Evolutionary conservation across 2,113 vertebrate species (phyloP).

Genomic region (Choloepus hoffmanni): DNA sequence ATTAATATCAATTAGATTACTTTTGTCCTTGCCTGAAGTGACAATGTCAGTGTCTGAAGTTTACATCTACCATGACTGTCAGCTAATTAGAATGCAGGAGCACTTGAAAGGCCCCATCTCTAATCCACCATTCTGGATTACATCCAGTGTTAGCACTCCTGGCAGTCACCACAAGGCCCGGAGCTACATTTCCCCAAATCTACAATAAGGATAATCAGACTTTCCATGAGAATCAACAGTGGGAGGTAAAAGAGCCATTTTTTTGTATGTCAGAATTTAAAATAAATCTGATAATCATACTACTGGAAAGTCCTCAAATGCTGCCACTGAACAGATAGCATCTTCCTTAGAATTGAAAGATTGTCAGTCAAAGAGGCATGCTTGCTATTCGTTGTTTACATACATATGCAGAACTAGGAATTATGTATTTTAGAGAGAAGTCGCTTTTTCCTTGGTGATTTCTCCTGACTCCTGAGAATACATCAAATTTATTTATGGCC

Average conservation of each 20-base stretch:
- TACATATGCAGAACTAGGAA: not conserved
- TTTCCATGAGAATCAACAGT: conserved; percentile 57
- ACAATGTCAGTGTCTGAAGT: conserved; percentile 80
- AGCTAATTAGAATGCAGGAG: conserved; percentile 82
- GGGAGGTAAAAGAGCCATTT: conserved; percentile 17
- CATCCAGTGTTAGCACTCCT: conserved; percentile 69
- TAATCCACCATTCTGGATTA: conserved; percentile 79
- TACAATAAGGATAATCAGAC: conserved; percentile 63
- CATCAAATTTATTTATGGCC: not conserved
- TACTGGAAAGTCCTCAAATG: conserved; percentile 31
- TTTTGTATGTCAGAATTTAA: conserved; percentile 71
- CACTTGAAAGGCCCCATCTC: conserved; percentile 71
- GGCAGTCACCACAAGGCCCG: conserved; percentile 68
- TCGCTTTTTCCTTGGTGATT: not conserved
- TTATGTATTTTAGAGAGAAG: conserved; percentile 1
- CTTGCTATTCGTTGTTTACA: not conserved
- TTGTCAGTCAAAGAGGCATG: not conserved
- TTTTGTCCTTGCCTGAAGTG: conserved; percentile 85
- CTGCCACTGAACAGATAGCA: conserved; percentile 51
- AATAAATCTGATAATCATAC: conserved; percentile 65
- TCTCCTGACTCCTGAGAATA: not conserved
- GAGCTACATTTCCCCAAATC: conserved; percentile 59
- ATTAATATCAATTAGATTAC: conserved; percentile 82
- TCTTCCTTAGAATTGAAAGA: conserved; percentile 49
- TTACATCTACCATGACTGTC: conserved; percentile 82